These are phyloP conservation scores for Laticauda laticaudata DNA, from an alignment of 2,113 vertebrate genomes.

Conservation along the genomic window DNA sequence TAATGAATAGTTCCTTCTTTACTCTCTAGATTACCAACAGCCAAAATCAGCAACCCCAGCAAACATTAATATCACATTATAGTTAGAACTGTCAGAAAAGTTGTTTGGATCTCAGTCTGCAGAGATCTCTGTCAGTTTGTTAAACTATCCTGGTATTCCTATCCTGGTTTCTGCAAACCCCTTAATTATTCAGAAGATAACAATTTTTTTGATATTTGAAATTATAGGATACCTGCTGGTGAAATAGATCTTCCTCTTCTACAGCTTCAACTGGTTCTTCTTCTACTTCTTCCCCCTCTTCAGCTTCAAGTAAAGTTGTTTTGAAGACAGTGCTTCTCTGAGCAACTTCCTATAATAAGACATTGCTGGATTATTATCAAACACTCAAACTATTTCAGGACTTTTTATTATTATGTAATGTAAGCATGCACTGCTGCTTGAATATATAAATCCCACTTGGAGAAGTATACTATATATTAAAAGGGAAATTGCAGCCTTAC, in stretches of 20 bases:
- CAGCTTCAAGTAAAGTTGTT: slow-evolving; percentile 69
- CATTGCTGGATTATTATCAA: slow-evolving; percentile 21
- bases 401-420: neutral
- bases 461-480: neutral
- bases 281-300: slow-evolving; percentile 66
- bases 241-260: slow-evolving; percentile 70
- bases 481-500: neutral
- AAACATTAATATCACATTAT: neutral
- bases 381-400: neutral
- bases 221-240: slow-evolving; percentile 73
- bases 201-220: neutral
- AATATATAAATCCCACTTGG: neutral
- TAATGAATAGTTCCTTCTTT: neutral
- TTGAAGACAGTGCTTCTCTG: slow-evolving; percentile 84
- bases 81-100: neutral
- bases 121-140: neutral
- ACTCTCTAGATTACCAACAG: neutral
- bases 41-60: neutral
- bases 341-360: slow-evolving; percentile 80
- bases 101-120: neutral
- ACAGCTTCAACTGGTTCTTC: slow-evolving; percentile 56
- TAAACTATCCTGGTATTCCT: neutral
- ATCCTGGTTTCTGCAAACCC: neutral
- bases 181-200: neutral
- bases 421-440: neutral